Percentiles rank a stretch among this genome's conserved stretches.
Conservation (phyloP, 2,888 invertebrate genomes). For the Pristionchus entomophagus region DNA sequence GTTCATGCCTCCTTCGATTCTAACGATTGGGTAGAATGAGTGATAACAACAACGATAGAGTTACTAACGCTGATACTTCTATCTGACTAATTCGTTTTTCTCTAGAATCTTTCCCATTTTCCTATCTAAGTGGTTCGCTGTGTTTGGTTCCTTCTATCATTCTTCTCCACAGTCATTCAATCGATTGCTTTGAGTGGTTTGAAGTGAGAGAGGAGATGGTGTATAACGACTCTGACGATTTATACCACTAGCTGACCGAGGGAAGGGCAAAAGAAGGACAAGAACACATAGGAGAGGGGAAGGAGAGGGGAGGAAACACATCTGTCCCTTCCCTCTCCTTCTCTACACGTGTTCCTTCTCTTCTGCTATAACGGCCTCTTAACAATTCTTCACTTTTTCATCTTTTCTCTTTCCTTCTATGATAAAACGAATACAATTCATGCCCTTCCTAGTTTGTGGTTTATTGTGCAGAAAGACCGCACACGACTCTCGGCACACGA, state of each 20-base stretch:
- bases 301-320: not conserved
- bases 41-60: not conserved
- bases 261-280: not conserved
- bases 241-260: not conserved
- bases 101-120: too few species aligned
- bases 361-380: too few species aligned
- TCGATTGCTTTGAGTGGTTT: not conserved
- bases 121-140: too few species aligned
- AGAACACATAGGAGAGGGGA: not conserved
- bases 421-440: too few species aligned
- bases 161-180: not conserved
- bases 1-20: not conserved
- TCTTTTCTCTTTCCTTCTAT: not conserved
- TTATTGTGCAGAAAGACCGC: too few species aligned
- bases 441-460: too few species aligned
- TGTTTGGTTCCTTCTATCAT: not conserved
- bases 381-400: not conserved
- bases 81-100: too few species aligned
- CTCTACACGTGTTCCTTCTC: not conserved
- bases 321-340: not conserved
- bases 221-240: not conserved
- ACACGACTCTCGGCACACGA: too few species aligned
- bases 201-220: not conserved
- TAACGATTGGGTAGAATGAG: not conserved
- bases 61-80: too few species aligned